Evolutionary conservation across 1,140 invertebrate genomes (phyloP), one percentile per base, ranked within the genome.

Genomic region (Venturia canescens): DNA sequence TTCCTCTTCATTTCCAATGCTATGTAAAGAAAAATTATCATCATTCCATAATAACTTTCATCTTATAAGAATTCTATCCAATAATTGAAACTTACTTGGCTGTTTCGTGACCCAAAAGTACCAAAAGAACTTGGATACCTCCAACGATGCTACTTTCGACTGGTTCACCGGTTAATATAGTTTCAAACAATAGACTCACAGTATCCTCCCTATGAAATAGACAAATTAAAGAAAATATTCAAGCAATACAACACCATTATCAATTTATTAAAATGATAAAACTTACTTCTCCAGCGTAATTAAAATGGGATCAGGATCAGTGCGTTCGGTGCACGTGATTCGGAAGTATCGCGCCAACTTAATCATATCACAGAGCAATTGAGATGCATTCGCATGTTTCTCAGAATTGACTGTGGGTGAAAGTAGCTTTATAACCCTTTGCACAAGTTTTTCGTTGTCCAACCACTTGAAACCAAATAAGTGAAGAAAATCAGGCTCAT

Each of bases 291-390:
- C 95, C 84, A 97, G 90, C 78, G 94, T 93, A 84, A 93, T 92
- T 78, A 96, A 91, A 80, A 97, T 93, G 48, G 94, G 94, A 92
- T 96, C 94, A 77, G 93, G 92, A 86, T 94, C 93, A 60, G 88
- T 88, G 60, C 93, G 92, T 87, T 96, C 94, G 70, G 91, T 91
- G 50, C 92, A 90, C 85, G 92, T 93, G 86, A 92, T 92, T 86
- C 94, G 93, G 87, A 93, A 94, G 83, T 96, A 95, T 86, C 96
- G 92, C 57, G 94, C 94, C 83, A 94, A 93, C 83, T 93, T 93
- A 84, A 97, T 94, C 88, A 97, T 95, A 93, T 97, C 96, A 93
- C 94, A 96, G 83, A 98, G 93, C 87, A 97, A 94, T 91, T 96
- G 95, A 85, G 96, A 93, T 88, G 96, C 95, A 93, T 97, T 97